Evolutionary conservation across 2,888 invertebrate genomes (phyloP), one percentile per base, ranked within the genome.

Genomic region (Drosophila cracens): DNA sequence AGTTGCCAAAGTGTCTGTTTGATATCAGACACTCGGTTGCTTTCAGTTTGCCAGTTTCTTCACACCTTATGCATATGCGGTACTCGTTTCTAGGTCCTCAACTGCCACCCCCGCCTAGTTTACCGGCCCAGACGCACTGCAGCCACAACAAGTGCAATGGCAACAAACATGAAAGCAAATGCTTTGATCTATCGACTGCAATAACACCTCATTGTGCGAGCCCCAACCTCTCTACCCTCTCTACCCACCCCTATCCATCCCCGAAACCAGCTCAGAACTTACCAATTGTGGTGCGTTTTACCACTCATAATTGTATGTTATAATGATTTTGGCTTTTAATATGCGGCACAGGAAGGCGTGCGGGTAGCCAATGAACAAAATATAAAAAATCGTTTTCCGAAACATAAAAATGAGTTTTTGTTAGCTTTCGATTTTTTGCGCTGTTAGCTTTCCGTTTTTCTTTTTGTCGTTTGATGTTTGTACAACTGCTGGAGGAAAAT

Each of bases 1-100:
- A 90, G 91, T 90, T 89, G 88, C 88, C 88, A 90, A 90, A 65
- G 90, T 78, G 88, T 89, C 88, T 89, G 88, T 90, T 90, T 90
- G 91, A 85, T 86, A 90, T 89, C 87, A 88, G 90, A 90, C 90
- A 76, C 74, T 81, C 60, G 31, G 90, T 76, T 74, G 80, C 73
- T 18, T 68, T 70, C 54, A 71, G 63, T 57, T 66, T 29, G 36
- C 13, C 60, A 63, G 72, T 71, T 79, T 76, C 73, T 89, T 89
- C 90, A 85, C 84, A 85, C 85, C 89, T 76, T 64, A 16, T 57
- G 46, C 8, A 46, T 25, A 33, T 51, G 64, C 54, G 68, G 46
- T 25, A 11, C 43, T 38, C 61, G 38, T 13, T 46, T 5, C 18
- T 11, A n/a, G 27, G 27, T 27, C 46, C 46, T 16, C 21, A 46